Percentiles rank a stretch among this genome's conserved stretches.
Conservation (phyloP, 2,797 vertebrate species). For the Monodelphis domestica region DNA sequence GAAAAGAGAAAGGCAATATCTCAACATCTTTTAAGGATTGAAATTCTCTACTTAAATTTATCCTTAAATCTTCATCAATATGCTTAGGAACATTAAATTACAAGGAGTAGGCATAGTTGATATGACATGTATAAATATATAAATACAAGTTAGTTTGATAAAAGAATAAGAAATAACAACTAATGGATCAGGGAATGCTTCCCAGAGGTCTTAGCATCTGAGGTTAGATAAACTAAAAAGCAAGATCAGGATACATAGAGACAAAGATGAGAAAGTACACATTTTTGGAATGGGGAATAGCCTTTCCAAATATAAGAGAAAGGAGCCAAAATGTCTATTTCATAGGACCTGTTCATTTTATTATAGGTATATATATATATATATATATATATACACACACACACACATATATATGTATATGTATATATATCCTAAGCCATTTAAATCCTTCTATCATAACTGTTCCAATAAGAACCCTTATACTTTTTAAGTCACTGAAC, state of each 20-base stretch:
- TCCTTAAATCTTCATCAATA: neutral
- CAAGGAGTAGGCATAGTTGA: neutral
- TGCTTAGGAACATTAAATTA: neutral
- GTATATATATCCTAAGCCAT: neutral
- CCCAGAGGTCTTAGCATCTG: neutral
- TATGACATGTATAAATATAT: neutral
- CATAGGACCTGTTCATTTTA: neutral
- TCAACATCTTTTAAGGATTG: neutral
- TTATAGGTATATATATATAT: too few relatives aligned
- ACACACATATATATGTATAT: too few relatives aligned
- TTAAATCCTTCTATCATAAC: neutral
- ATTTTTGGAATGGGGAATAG: neutral
- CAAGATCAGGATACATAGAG: neutral
- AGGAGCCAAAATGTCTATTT: neutral
- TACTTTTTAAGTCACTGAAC: neutral
- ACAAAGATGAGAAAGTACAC: neutral
- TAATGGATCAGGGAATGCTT: neutral
- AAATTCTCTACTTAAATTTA: neutral
- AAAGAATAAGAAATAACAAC: neutral
- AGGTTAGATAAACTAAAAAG: neutral
- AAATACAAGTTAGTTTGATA: neutral
- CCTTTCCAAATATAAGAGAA: neutral
- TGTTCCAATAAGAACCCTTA: neutral
- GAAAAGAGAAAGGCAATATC: neutral
- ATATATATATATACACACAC: too few relatives aligned